Evolutionary conservation across 2,888 invertebrate species (phyloP), one percentile per base, ranked within the genome.

Genomic region (Agapostemon virescens): DNA sequence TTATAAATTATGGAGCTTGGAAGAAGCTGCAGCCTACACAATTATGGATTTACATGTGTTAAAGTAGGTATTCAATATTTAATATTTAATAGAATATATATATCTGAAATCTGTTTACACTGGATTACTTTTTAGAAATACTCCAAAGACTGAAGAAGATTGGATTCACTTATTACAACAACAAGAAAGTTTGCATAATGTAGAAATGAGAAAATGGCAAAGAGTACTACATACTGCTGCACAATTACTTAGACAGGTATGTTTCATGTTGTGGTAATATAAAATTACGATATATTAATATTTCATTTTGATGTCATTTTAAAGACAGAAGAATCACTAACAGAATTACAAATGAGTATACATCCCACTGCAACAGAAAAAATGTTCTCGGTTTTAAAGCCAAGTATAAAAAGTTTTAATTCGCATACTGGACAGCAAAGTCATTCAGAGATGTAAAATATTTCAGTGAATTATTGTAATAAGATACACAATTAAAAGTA

Each of bases 131-230:
- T 89, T 33, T 87, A 96, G 96, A 89, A 94, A 95, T 90, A 94
- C 95, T 77, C 96, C 97, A 40, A 95, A 95, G 89, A 95, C 95
- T 87, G 95, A 96, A 91, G 96, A 97, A 89, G 97, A 97, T 91
- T 98, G 98, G 98, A 94, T 97, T 78, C 94, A 95, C 85, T 93
- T 97, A 84, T 93, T 98, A 87, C 96, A 96, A 90, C 95, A 96
- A 85, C 98, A 98, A 93, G 95, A 97, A 92, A 94, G 95, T 76
- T 94, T 97, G 66, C 97, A 98, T 93, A 95, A 96, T 80, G 94
- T 95, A 42, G 97, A 98, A 94, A 94, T 98, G 92, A 95, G 95
- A 83, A 96, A 96, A 90, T 98, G 98, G 98, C 95, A 97, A 87
- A 94, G 94, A 89, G 95, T 96, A 86, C 94, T 97, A 76, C 95